Conservation (phyloP, 2,888 invertebrate genomes). For the Nomada hirtipes region DNA sequence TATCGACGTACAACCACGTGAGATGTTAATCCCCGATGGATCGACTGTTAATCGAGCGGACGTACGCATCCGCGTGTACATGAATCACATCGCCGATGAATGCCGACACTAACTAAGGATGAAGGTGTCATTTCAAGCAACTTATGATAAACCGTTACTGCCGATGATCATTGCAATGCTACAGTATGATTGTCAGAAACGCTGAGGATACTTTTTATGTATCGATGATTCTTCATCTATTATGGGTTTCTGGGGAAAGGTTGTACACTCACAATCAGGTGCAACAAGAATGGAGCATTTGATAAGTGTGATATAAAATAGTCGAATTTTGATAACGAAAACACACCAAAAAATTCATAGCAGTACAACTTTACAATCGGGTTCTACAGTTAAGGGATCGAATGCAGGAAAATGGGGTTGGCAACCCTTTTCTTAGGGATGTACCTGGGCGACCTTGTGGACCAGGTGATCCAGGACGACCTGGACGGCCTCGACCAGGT, state of each 20-base stretch:
- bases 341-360: slow-evolving; percentile 17
- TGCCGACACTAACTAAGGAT: slow-evolving; percentile 43
- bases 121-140: slow-evolving; percentile 55
- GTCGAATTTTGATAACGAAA: not conserved
- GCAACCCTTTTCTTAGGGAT: slow-evolving; percentile 47
- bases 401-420: slow-evolving; percentile 41
- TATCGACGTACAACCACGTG: slow-evolving; percentile 56
- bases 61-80: slow-evolving; percentile 35
- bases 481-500: slow-evolving; percentile 88
- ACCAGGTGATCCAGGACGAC: slow-evolving; percentile 90
- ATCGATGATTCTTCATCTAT: slow-evolving; percentile 2
- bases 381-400: slow-evolving; percentile 18
- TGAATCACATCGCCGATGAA: slow-evolving; percentile 45
- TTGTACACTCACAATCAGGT: too few relatives aligned
- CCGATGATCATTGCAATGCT: slow-evolving; percentile 26
- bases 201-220: slow-evolving; percentile 12
- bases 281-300: too few relatives aligned
- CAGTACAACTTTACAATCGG: not conserved
- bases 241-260: slow-evolving; percentile 13
- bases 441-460: slow-evolving; percentile 86
- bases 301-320: too few relatives aligned
- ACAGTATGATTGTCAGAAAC: slow-evolving; percentile 32
- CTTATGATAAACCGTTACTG: slow-evolving; percentile 31
- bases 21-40: slow-evolving; percentile 61
- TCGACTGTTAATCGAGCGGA: slow-evolving; percentile 60